Conservation (phyloP, 2,888 invertebrate genomes). For the Bombylius major region DNA sequence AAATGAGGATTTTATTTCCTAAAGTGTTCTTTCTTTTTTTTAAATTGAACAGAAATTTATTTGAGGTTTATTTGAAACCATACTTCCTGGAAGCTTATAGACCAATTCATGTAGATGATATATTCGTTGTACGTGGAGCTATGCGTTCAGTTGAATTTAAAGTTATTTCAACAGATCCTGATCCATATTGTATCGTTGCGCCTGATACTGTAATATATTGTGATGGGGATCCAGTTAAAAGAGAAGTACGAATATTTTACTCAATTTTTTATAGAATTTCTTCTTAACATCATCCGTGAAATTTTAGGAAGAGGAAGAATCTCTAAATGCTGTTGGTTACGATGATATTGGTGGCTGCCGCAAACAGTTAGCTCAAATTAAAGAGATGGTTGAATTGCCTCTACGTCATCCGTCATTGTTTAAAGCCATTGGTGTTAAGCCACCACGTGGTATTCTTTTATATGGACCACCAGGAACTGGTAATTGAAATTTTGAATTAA, state of each 20-base stretch:
- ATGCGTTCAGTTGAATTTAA: conserved; percentile 99
- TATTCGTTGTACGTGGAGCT: conserved; percentile 93
- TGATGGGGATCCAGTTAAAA: conserved; percentile 98
- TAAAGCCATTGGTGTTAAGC: conserved; percentile 99
- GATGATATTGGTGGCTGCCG: conserved; percentile 99
- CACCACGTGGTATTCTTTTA: conserved; percentile 93
- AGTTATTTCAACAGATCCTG: conserved; percentile 96
- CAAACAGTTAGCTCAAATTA: conserved; percentile 97
- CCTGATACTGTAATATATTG: conserved; percentile 99
- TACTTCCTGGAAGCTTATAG: conserved; percentile 99
- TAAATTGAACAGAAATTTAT: conserved; percentile 55
- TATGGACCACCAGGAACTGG: conserved; percentile 82
- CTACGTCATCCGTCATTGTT: conserved; percentile 96
- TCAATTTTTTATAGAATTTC: background rate
- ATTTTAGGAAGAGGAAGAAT: conserved; percentile 87
- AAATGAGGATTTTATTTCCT: no score
- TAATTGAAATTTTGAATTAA: background rate
- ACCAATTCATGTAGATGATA: conserved; percentile 96
- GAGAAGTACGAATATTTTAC: conserved; percentile 57
- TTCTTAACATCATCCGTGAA: background rate
- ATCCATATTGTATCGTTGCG: conserved; percentile 96
- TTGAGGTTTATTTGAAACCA: conserved; percentile 97
- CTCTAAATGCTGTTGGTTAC: conserved; percentile 96
- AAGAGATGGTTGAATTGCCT: conserved; percentile 99
- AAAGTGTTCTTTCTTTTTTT: background rate